These are phyloP conservation scores for Tiphia femorata DNA, from an alignment of 2,888 invertebrate genomes.

Conservation along the genomic window DNA sequence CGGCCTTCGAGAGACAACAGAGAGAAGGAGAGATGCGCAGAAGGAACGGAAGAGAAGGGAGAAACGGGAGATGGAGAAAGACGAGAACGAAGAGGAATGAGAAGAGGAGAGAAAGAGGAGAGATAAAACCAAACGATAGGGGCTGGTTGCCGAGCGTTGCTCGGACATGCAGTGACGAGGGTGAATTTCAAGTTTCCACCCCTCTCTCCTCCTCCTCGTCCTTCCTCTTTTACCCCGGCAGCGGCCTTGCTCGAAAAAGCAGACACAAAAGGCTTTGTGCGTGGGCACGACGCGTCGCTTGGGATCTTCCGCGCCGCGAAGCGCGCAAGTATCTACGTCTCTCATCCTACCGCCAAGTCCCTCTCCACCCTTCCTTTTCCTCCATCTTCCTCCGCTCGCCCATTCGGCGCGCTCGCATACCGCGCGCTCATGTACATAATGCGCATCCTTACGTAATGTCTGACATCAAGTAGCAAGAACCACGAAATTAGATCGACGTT, in stretches of 20 bases:
- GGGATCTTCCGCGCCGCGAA: slow-evolving; percentile 7
- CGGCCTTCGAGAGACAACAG: no score
- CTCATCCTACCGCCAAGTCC: no score
- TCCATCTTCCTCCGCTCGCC: no score
- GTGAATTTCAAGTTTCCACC: slow-evolving; percentile 31
- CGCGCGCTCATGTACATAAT: slow-evolving; percentile 23
- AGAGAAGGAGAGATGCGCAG: slow-evolving; percentile 8
- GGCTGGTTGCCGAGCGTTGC: background rate
- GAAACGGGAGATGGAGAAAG: background rate
- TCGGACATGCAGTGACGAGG: slow-evolving; percentile 15
- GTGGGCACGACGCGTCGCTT: slow-evolving; percentile 25
- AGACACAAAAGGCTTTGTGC: slow-evolving; percentile 36
- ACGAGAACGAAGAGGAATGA: background rate
- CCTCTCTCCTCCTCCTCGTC: background rate
- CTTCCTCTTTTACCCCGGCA: background rate
- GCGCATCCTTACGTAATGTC: slow-evolving; percentile 20
- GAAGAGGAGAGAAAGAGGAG: background rate
- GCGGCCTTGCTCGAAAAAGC: slow-evolving; percentile 5
- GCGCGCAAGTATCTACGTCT: slow-evolving; percentile 9
- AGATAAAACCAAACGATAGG: slow-evolving; percentile 3
- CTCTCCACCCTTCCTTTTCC: no score
- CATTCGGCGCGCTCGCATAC: slow-evolving; percentile 7
- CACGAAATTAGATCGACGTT: slow-evolving; percentile 17
- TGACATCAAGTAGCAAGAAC: slow-evolving; percentile 11
- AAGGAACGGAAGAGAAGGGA: slow-evolving; percentile 7